Evolutionary conservation across 2,888 invertebrate genomes (phyloP).

Genomic region (Amblyjoppa proteus): DNA sequence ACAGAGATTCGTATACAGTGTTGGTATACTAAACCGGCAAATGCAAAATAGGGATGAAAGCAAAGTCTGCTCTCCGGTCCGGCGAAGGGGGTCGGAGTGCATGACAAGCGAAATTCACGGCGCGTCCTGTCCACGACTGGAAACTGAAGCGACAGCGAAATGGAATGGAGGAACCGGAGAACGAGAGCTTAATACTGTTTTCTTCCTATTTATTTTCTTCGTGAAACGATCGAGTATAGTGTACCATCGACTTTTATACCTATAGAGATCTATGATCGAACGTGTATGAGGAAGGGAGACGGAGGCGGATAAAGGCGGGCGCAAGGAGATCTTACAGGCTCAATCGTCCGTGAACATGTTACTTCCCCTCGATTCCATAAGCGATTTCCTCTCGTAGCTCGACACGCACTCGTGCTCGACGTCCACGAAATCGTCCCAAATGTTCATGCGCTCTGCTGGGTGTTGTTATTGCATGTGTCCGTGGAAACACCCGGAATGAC

Average conservation of each 20-base stretch:
- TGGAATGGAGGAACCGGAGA: neutral
- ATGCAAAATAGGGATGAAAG: constrained; percentile 19
- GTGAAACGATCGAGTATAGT: constrained; percentile 23
- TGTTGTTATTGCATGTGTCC: neutral
- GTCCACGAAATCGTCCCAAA: constrained; percentile 6
- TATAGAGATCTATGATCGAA: constrained; percentile 28
- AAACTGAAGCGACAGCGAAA: constrained; percentile 1
- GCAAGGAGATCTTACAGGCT: constrained; percentile 60
- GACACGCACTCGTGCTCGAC: neutral
- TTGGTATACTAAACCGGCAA: constrained; percentile 16
- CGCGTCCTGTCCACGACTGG: constrained; percentile 11
- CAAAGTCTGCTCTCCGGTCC: constrained; percentile 10
- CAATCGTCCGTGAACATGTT: constrained; percentile 60
- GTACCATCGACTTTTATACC: constrained; percentile 12
- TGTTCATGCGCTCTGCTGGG: neutral
- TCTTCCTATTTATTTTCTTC: constrained; percentile 39
- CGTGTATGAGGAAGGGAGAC: constrained; percentile 42
- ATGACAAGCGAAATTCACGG: constrained; percentile 13
- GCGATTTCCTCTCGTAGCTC: constrained; percentile 47
- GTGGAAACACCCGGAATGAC: neutral
- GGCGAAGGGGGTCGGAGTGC: constrained; percentile 1
- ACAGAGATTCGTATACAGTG: constrained; percentile 21
- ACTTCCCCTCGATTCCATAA: constrained; percentile 60
- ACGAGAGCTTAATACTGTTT: constrained; percentile 16
- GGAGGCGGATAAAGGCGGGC: constrained; percentile 57